These are phyloP conservation scores for Melanotaenia trifasciata DNA, from an alignment of 2,797 vertebrate genomes.

Conservation along the genomic window DNA sequence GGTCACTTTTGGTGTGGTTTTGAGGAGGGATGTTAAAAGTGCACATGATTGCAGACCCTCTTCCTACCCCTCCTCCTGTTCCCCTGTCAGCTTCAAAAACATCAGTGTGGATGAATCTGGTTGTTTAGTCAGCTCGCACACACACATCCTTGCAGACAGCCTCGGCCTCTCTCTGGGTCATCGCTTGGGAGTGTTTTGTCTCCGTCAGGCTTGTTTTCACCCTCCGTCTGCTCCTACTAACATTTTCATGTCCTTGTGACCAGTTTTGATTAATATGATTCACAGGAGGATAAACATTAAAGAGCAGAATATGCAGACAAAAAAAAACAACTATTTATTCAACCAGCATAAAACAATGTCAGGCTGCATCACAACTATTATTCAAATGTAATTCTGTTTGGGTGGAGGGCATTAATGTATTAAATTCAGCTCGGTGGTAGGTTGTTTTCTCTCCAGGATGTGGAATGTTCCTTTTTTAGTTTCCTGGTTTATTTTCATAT, in stretches of 20 bases:
- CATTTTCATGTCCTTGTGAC: conserved; percentile 37
- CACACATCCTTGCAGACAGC: not conserved
- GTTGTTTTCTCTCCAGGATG: not conserved
- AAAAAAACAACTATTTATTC: not conserved
- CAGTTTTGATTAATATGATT: not conserved
- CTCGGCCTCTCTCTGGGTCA: conserved; percentile 37
- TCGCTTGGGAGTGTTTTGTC: conserved; percentile 41
- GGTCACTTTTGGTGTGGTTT: conserved; percentile 46
- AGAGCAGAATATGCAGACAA: not conserved
- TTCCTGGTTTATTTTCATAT: conserved; percentile 32
- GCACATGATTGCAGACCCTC: conserved; percentile 23
- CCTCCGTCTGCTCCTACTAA: conserved; percentile 10
- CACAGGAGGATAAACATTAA: not conserved
- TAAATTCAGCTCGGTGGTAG: conserved; percentile 1
- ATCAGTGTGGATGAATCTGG: conserved; percentile 21
- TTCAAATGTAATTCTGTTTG: conserved; percentile 4
- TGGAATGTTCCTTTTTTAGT: not conserved
- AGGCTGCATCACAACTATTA: not conserved
- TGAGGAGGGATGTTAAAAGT: not conserved
- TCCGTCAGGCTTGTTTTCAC: conserved; percentile 14
- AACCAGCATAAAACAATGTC: too few relatives aligned
- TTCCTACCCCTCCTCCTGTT: not conserved
- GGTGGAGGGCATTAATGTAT: not conserved
- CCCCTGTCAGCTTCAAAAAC: conserved; percentile 4
- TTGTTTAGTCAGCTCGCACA: not conserved